Percentiles rank a stretch among this genome's conserved stretches.
Evolutionary conservation across 2,113 vertebrate species (phyloP).

Genomic region (Sylvilagus bachmani): DNA sequence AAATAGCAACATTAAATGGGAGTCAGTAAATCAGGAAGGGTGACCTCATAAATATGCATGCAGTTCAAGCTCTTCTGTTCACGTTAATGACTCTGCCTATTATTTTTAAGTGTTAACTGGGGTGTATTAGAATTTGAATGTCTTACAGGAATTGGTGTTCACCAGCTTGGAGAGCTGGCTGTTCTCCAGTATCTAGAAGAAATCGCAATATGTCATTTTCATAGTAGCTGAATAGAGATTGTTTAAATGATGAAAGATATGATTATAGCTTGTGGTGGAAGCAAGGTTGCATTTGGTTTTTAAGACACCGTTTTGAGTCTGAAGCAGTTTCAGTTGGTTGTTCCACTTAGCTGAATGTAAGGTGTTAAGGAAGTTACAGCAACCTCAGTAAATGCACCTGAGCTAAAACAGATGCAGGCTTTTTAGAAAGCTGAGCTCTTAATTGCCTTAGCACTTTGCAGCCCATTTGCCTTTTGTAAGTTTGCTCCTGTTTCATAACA

Average conservation of each 20-base stretch:
- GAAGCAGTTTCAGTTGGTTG: not conserved
- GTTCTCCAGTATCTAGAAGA: constrained; percentile 7
- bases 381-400: not conserved
- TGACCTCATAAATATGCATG: constrained; percentile 73
- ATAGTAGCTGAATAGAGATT: not conserved
- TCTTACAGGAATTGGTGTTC: not conserved
- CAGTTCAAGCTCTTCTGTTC: not conserved
- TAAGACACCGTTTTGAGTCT: not conserved
- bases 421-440: not conserved
- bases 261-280: constrained; percentile 34
- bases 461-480: constrained; percentile 38
- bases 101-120: constrained; percentile 70
- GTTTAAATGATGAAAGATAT: not conserved
- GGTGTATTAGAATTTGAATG: constrained; percentile 63
- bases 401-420: fast-evolving
- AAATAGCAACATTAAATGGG: not conserved
- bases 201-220: not conserved
- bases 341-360: not conserved
- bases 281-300: not conserved
- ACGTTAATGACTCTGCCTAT: constrained; percentile 52
- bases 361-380: not conserved
- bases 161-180: constrained; percentile 17
- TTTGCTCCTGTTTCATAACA: not conserved
- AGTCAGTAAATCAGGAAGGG: constrained; percentile 29
- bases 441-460: not conserved